Evolutionary conservation across 2,888 invertebrate genomes (phyloP).

Genomic region (Cephus nigrinus): DNA sequence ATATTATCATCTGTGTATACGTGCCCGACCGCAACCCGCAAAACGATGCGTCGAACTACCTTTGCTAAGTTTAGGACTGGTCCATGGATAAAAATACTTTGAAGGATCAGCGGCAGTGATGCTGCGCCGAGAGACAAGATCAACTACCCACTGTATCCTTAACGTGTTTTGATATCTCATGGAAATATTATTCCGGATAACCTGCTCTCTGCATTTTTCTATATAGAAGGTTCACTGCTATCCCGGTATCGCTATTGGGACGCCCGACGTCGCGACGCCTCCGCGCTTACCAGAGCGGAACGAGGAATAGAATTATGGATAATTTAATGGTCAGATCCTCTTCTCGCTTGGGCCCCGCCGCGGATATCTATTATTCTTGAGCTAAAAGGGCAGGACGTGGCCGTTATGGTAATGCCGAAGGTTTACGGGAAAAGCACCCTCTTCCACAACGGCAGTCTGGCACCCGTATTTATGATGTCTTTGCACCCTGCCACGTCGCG

Average conservation of each 20-base stretch:
- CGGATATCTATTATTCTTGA: slow-evolving; percentile 41
- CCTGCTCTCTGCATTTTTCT: not conserved
- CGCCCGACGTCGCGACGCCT: not conserved
- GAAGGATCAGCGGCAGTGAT: slow-evolving; percentile 34
- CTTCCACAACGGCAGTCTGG: slow-evolving; percentile 14
- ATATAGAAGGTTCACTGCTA: not conserved
- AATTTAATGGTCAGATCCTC: slow-evolving; percentile 6
- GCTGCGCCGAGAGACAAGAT: slow-evolving; percentile 30
- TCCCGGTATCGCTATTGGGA: not conserved
- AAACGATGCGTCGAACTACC: not conserved
- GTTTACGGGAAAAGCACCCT: slow-evolving; percentile 17
- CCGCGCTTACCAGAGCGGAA: not conserved
- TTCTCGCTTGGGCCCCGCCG: not conserved
- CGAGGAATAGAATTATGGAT: slow-evolving; percentile 6
- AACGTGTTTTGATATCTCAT: not conserved
- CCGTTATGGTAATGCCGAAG: slow-evolving; percentile 41
- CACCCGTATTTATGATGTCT: slow-evolving; percentile 22
- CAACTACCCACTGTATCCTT: slow-evolving; percentile 16
- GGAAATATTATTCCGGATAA: not conserved
- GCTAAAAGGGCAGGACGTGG: slow-evolving; percentile 34
- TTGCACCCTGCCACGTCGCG: slow-evolving; percentile 10
- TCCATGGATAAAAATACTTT: slow-evolving; percentile 40
- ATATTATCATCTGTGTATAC: not conserved
- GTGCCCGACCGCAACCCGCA: not conserved
- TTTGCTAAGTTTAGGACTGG: slow-evolving; percentile 11